Base-by-base conservation (phyloP, 2,113 vertebrate species). In the Ageneiosus marmoratus region DNA sequence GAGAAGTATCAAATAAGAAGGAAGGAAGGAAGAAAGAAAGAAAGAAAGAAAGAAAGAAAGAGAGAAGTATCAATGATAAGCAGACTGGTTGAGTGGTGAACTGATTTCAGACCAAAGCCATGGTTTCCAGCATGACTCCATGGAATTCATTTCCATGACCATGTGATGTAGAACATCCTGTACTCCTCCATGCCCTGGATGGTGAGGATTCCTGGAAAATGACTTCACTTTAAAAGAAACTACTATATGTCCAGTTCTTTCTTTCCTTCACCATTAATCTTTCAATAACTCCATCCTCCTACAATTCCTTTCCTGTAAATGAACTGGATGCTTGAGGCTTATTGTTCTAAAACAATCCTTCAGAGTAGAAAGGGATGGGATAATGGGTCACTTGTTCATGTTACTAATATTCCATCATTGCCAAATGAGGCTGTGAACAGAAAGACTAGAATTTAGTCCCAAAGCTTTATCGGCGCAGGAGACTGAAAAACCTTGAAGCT, bases 271-370 rank as follows among this genome's bases (percentile, higher is more conserved):
- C 51, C 48, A 75, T 75, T 75, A n/a, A 75, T 75, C 73, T 53
- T 53, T 53, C 50, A 53, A 53, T 16, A 75, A 75, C 27, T 75
- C 29, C 53, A 34, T 53, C 48, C 73, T 75, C 72, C 72, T 27
- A 75, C 72, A 32, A 51, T 20, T 51, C n/a, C 69, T 46, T 8
- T n/a, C 20, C 41, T 27, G 24, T 41, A 24, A 34, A 27, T 48
- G 69, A 72, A 27, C 69, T 50, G 24, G 69, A 73, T 46, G 69
- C 44, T 27, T 73, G 13, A 73, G 69, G n/a, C 69, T 27, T 48
- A 73, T 16, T 48, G 69, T 73, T 73, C 5, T n/a, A 70, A 37
- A 70, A n/a, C 67, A 24, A 70, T 22, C 37, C 22, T 34, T 58
- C 13, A 24, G 41, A 29, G 62, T n/a, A 32, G 58, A 62, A n/a